Evolutionary conservation across 2,113 vertebrate genomes (phyloP).

Genomic region (Nothobranchius furzeri): DNA sequence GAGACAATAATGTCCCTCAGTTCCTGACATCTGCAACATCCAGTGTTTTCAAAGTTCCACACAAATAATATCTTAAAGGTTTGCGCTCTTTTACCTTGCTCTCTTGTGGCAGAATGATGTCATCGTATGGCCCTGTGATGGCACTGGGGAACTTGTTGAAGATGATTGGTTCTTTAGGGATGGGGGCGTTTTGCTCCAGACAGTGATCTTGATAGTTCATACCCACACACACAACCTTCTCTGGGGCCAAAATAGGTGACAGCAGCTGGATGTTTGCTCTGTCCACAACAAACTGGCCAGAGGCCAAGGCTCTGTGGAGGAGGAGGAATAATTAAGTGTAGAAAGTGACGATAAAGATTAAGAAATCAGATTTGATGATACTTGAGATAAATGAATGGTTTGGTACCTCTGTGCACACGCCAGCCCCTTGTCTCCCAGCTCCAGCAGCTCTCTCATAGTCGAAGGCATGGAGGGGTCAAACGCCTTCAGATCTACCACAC

Average conservation of each 20-base stretch:
- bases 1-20: neutral
- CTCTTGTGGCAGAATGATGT: constrained; percentile 82
- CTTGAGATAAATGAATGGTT: neutral
- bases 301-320: constrained; percentile 78
- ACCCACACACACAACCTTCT: constrained; percentile 93
- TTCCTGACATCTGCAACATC: too few relatives aligned
- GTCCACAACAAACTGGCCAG: constrained; percentile 71
- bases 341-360: neutral
- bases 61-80: neutral
- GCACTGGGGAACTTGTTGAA: constrained; percentile 95
- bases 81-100: constrained; percentile 77
- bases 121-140: constrained; percentile 87
- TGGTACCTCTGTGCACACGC: constrained; percentile 80
- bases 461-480: constrained; percentile 86
- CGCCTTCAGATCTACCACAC: constrained; percentile 84
- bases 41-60: neutral
- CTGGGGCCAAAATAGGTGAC: constrained; percentile 84
- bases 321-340: neutral
- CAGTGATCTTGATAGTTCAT: constrained; percentile 96
- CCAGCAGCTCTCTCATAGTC: constrained; percentile 85
- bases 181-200: constrained; percentile 83
- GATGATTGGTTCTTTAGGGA: constrained; percentile 90
- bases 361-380: neutral
- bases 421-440: constrained; percentile 80
- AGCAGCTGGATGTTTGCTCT: constrained; percentile 75